Evolutionary conservation across 2,113 vertebrate genomes (phyloP).

Genomic region (Synodontis membranacea): DNA sequence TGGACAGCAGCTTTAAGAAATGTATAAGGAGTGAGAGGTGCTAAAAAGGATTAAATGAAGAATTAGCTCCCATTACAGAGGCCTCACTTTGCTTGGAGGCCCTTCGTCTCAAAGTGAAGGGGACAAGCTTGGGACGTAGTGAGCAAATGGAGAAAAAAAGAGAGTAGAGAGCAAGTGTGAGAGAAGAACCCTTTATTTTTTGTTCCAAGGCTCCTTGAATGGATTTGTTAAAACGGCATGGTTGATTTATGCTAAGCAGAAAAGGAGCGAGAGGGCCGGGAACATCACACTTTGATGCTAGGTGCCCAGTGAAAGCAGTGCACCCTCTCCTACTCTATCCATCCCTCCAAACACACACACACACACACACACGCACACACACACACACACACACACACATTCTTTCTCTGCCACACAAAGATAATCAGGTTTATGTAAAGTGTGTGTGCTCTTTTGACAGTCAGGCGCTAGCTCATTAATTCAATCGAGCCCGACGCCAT

Average conservation of each 20-base stretch:
- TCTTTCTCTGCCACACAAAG: conserved; percentile 97
- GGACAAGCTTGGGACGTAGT: conserved; percentile 8
- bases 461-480: conserved; percentile 98
- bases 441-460: conserved; percentile 99
- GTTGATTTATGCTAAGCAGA: conserved; percentile 88
- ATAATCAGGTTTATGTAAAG: conserved; percentile 99
- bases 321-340: conserved; percentile 52
- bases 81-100: conserved; percentile 67
- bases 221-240: conserved; percentile 90
- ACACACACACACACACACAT: conserved; percentile 53
- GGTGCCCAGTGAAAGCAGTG: conserved; percentile 81
- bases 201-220: conserved; percentile 76
- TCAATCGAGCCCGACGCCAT: conserved; percentile 98
- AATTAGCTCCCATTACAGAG: conserved; percentile 73
- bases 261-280: conserved; percentile 73
- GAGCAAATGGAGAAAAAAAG: conserved; percentile 63
- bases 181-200: conserved; percentile 75
- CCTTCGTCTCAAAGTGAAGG: conserved; percentile 52
- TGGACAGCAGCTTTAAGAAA: conserved; percentile 3
- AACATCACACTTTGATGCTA: conserved; percentile 83
- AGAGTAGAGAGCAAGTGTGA: conserved; percentile 25
- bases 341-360: not conserved
- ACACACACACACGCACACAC: conserved; percentile 36
- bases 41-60: conserved; percentile 74
- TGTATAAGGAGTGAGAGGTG: not conserved